phyloP scores from a whole-genome alignment of 2,113 vertebrate species.

The Hystrix cristata region DNA sequence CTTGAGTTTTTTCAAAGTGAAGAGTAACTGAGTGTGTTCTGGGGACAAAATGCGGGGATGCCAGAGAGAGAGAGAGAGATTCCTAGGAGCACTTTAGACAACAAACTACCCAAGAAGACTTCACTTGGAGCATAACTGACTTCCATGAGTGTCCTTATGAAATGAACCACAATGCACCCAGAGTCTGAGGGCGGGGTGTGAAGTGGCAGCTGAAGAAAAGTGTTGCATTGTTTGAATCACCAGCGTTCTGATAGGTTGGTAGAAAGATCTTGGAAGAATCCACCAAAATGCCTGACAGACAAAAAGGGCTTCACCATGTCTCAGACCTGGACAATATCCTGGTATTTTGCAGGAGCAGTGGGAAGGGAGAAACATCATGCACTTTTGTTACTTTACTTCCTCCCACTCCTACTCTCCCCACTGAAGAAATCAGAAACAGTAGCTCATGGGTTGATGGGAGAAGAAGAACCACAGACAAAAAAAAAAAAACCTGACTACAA shows the following conservation, averaged over 20 bases:
- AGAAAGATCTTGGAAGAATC: neutral
- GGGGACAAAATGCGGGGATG: neutral
- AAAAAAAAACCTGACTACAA: neutral
- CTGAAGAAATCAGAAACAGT: neutral
- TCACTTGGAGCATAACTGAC: neutral
- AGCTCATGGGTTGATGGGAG: neutral
- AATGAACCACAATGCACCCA: neutral
- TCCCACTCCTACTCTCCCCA: neutral
- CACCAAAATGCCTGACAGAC: neutral
- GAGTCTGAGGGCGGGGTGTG: neutral
- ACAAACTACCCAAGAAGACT: neutral
- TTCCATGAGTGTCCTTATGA: neutral
- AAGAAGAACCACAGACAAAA: neutral
- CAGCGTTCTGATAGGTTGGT: neutral
- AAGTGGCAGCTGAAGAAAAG: neutral
- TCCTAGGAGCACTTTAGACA: neutral
- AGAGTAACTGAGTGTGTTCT: neutral
- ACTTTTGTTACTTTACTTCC: neutral
- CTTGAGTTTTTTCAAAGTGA: neutral
- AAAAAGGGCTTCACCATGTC: neutral
- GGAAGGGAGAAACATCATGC: neutral
- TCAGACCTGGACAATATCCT: neutral
- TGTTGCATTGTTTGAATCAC: neutral
- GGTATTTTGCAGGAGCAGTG: neutral
- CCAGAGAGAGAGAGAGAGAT: neutral